These are phyloP conservation scores for Oreortyx pictus DNA, from an alignment of 2,797 vertebrate species.

Conservation along the genomic window DNA sequence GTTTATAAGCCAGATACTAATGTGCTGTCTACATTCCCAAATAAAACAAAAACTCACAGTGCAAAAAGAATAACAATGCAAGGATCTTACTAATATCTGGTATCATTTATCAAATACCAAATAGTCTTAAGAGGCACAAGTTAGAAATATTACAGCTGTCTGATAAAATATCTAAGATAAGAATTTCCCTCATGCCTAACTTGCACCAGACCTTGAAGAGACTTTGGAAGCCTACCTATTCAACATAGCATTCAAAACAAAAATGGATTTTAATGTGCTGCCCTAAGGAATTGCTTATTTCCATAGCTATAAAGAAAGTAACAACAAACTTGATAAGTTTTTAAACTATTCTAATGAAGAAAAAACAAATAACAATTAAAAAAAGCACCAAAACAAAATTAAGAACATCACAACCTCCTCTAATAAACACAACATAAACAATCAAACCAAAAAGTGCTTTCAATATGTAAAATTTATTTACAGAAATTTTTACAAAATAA, in stretches of 20 bases:
- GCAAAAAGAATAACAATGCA: neutral
- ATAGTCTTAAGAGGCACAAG: neutral
- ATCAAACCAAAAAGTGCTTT: neutral
- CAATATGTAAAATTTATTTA: conserved; percentile 47
- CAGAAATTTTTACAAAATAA: conserved; percentile 53
- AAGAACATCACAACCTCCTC: no score
- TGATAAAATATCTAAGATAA: neutral
- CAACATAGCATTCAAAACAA: neutral
- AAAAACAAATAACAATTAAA: neutral
- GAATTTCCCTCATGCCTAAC: neutral
- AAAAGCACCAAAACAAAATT: neutral
- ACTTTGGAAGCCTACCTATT: neutral
- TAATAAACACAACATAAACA: neutral
- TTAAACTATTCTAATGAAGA: neutral
- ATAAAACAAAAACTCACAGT: neutral
- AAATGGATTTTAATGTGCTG: conserved; percentile 18
- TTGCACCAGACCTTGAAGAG: neutral
- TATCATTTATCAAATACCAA: neutral
- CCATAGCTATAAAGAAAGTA: conserved; percentile 49
- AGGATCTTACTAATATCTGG: neutral
- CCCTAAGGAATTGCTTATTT: conserved; percentile 2
- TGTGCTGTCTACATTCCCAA: neutral
- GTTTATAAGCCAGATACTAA: neutral
- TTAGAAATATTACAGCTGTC: neutral
- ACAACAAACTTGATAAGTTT: neutral